These are phyloP conservation scores for Coenonympha glycerion DNA, from an alignment of 2,888 invertebrate species.

Conservation along the genomic window DNA sequence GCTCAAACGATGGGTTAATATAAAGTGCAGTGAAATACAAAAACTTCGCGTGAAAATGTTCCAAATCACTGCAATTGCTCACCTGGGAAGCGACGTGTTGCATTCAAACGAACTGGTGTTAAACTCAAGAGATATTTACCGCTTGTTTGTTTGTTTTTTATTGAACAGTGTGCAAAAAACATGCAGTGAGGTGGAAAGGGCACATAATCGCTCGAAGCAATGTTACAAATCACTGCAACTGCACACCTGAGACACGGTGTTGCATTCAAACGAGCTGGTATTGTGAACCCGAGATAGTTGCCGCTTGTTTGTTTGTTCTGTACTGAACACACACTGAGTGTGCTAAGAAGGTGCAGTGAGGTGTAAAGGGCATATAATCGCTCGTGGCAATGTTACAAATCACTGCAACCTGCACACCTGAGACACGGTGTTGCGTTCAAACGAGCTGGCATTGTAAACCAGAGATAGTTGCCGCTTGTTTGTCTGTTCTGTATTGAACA, in stretches of 20 bases:
- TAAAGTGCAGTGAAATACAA: too few relatives aligned
- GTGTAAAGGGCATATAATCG: neutral
- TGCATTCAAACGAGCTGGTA: too few relatives aligned
- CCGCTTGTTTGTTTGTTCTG: too few relatives aligned
- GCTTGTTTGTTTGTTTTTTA: too few relatives aligned
- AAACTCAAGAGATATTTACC: too few relatives aligned
- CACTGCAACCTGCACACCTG: constrained; percentile 21
- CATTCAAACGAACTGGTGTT: too few relatives aligned
- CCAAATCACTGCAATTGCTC: neutral
- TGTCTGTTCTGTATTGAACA: too few relatives aligned
- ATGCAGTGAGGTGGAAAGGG: neutral
- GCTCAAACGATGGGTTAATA: too few relatives aligned
- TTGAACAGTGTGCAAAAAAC: constrained; percentile 4
- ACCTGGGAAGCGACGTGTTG: too few relatives aligned
- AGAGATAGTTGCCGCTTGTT: neutral
- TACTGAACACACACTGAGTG: neutral
- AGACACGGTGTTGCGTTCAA: neutral
- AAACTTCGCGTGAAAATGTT: too few relatives aligned
- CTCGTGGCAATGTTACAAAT: constrained; percentile 15
- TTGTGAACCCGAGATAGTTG: too few relatives aligned
- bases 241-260: neutral
- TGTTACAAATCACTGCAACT: neutral
- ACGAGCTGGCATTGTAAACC: neutral
- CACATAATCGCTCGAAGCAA: neutral
- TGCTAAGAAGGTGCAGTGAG: constrained; percentile 1